Base-by-base conservation (phyloP, 2,113 vertebrate species). In the Circaetus gallicus region DNA sequence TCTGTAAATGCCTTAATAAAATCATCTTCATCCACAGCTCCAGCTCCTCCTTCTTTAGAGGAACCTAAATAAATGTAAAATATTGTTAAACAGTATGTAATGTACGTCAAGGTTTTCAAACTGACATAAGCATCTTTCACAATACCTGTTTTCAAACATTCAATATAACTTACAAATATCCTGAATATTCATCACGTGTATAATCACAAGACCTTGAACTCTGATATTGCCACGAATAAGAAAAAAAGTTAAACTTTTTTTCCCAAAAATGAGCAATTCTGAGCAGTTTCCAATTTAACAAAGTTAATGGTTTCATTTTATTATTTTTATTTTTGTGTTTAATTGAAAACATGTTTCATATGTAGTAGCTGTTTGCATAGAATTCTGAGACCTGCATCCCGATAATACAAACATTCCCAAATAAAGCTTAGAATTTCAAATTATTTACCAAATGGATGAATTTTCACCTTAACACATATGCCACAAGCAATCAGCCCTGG, bases 1-100 rank as follows among this genome's bases (percentile, higher is more conserved):
- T 99, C 99, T 88, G 99, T 99, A 98, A 99, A 99, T 24, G 98
- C 98, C 97, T 99, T 99, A 95, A 99, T 98, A 94, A 99, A 99
- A 97, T 99, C 99, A 74, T 99, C 99, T 89, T 99, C 99, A 98
- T 99, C 99, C 79, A 99, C 96, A 42, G 95, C 99, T 56, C 99
- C 99, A 3, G 99, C 98, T 91, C 98, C 98, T 92, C 98, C 98
- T 93, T 99, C 99, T 97, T 99, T 99, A 69, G 99, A 98, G 71
- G 97, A 97, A 91, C 99, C 99, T 99, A 95, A 28, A 96, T 6
- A 92, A 86, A 82, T 1, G 4, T 7, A 76, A 87, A 87, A 45
- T 16, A 82, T 5, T 47, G 7, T 47, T 90, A 14, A 88, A 38
- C 8, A 45, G 21, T 16, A 61, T 34, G 24, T 2, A 70, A 77